Evolutionary conservation across 2,888 invertebrate species (phyloP).

Genomic region (Campaea margaritaria): DNA sequence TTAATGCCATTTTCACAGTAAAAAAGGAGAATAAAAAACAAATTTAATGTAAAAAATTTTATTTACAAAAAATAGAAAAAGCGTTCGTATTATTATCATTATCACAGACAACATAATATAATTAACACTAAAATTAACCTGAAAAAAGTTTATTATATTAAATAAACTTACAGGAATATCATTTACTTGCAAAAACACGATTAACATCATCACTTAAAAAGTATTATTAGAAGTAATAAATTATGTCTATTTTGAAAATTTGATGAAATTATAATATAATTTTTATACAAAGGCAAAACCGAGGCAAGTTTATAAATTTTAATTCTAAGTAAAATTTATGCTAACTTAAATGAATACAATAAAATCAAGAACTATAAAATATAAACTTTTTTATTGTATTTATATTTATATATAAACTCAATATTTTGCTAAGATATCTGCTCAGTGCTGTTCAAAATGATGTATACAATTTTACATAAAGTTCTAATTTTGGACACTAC

Average conservation of each 20-base stretch:
- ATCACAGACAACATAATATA: slow-evolving; percentile 78
- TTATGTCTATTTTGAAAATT: neutral
- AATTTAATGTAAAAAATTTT: slow-evolving; percentile 55
- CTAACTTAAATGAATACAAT: too few species aligned
- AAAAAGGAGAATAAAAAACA: slow-evolving; percentile 62
- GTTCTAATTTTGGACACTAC: neutral
- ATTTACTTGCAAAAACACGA: neutral
- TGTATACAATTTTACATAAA: too few species aligned
- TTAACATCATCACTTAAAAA: neutral
- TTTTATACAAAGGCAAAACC: neutral
- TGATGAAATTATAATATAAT: neutral
- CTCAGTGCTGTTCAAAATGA: neutral
- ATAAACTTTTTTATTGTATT: too few species aligned
- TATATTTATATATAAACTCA: too few species aligned
- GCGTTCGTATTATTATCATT: slow-evolving; percentile 53
- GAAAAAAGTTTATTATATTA: slow-evolving; percentile 36
- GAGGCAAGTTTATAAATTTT: neutral
- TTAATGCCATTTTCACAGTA: slow-evolving; percentile 44
- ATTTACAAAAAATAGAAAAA: slow-evolving; percentile 58
- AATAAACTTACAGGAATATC: slow-evolving; percentile 23
- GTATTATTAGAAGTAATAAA: too few species aligned
- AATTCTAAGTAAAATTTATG: too few species aligned
- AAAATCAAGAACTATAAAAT: too few species aligned
- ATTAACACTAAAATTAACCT: slow-evolving; percentile 46
- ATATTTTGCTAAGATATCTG: neutral